Evolutionary conservation across 1,140 invertebrate species (phyloP), one percentile per base, ranked within the genome.

Genomic region (Caenorhabditis inopinata): DNA sequence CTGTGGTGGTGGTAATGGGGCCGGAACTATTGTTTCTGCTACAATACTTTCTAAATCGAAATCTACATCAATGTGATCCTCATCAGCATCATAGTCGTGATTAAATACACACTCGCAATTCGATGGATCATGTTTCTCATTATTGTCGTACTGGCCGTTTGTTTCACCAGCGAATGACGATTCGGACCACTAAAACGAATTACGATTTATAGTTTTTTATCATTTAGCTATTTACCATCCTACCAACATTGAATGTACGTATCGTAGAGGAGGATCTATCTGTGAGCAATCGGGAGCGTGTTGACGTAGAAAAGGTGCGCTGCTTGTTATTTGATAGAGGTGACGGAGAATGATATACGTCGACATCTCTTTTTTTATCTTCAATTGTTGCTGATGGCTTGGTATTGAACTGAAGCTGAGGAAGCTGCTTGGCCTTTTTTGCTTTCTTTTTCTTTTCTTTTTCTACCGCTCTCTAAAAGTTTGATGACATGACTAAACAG

Each of bases 361-460:
- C 38, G 21, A 0, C 32, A 21, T 42, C 58, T 68, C 58, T 18
- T 16, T 68, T 68, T 11, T 68, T 68, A 6, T 68, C 58, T 42
- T 68, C 58, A 1, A 38, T 18, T 11, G 58, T 32, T 21, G 58
- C 58, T 1, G 9, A 7, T 0, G 58, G 58, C 21, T 68, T 68
- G 0, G 58, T 38, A 25, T 68, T 68, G n/a, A 68, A 68, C 11
- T 68, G 58, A 38, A 68, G 58, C 32, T 32, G 25, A 1, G 58
- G 58, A 7, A 68, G 58, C n/a, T 68, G 58, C 23, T 68, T 68
- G 2, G 58, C 58, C 21, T 68, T 68, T 18, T 68, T 68, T 9
- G 58, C 58, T 18, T 68, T 68, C 58, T 68, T 68, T 18, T 68
- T 68, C 32, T 68, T 68, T 18, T 68, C 58, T 29, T 68, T 68